Conservation (phyloP, 30 jellyfish, hydroid and myxozoan species). For the Phacellophora camtschatica region DNA sequence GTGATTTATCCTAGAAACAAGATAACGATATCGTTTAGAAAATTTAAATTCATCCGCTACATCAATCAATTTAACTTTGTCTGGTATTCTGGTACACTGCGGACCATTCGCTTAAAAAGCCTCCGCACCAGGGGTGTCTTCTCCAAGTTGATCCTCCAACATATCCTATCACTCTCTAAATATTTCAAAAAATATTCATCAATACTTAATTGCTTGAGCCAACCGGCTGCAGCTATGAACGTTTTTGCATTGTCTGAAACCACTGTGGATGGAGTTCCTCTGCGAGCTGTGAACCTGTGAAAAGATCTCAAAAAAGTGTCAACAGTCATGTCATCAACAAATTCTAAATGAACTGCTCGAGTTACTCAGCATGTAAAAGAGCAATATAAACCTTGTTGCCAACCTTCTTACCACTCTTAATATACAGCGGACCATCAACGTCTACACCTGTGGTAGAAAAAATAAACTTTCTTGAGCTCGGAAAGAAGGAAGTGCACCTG, state of each 20-base stretch:
- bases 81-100: neutral
- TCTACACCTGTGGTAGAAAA: constrained; percentile 13
- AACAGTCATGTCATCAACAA: constrained; percentile 11
- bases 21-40: neutral
- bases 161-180: neutral
- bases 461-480: neutral
- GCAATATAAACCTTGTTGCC: neutral
- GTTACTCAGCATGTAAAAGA: constrained; percentile 30
- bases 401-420: neutral
- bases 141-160: constrained; percentile 4
- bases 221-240: neutral
- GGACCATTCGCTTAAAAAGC: constrained; percentile 23
- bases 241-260: constrained; percentile 7
- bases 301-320: neutral
- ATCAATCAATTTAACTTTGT: neutral
- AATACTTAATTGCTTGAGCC: neutral
- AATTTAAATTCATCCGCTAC: neutral
- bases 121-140: neutral
- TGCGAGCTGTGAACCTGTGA: neutral
- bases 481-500: neutral
- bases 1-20: neutral
- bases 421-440: constrained; percentile 9
- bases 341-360: constrained; percentile 30
- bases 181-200: neutral
- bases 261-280: neutral